Base-by-base conservation (phyloP, 2,797 vertebrate species). In the Pagetopsis macropterus region DNA sequence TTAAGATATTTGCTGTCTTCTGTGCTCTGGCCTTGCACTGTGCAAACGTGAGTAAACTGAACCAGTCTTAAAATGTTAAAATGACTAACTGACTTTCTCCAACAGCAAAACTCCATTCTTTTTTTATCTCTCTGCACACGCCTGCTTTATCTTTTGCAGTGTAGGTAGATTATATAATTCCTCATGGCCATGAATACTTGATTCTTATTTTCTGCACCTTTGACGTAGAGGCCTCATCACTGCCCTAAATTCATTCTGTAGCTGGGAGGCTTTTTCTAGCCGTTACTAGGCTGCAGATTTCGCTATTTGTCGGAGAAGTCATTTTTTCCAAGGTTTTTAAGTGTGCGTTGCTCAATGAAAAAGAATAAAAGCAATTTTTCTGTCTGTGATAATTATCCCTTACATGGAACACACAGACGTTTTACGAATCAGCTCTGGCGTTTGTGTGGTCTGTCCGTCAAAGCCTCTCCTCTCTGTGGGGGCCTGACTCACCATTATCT, bases 1-100 rank as follows among this genome's bases (percentile, higher is more conserved):
- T 99, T 93, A 99, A 99, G 93, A 99, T 99, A 98, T 99, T 99
- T 87, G 98, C 98, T 23, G 98, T 99, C 94, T 99, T 99, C 87
- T 99, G 98, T 89, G 98, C 98, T 88, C 91, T 99, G 93, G 98
- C 98, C 96, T 96, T 99, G 95, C 98, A 99, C 97, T 99, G 98
- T 96, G 98, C 98, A 94, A 99, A 99, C 67, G 98, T 99, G 90
- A 98, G 98, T 95, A 63, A 44, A 44, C 37, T 9, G 0, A 50
- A 37, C 16, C 10, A 15, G 12, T 49, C 17, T 27, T 48, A 3
- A 58, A 45, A 57, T 45, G n/a, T 59, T 70, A 16, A 17, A 78
- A 27, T 1, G 0, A 51, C 48, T 45, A 56, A 52, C 21, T 43
- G 44, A 67, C 59, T 10, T 19, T 37, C 33, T 73, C 45, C 43